Evolutionary conservation across 1,140 invertebrate species (phyloP).

Genomic region (Drosophila lowei): DNA sequence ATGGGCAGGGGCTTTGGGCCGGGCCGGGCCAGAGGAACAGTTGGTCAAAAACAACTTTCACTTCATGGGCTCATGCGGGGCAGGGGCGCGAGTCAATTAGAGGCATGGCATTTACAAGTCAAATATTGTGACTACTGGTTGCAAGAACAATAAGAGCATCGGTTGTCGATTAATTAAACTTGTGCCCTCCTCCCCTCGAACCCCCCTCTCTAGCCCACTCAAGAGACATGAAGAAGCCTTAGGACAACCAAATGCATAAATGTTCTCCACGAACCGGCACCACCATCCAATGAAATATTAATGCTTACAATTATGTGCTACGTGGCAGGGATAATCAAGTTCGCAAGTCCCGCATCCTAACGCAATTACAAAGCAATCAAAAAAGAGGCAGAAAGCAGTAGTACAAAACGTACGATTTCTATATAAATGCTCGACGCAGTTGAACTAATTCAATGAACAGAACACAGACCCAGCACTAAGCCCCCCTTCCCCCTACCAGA

Average conservation of each 20-base stretch:
- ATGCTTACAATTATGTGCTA: constrained; percentile 76
- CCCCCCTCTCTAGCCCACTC: too few species aligned
- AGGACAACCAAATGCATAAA: constrained; percentile 55
- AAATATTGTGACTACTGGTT: constrained; percentile 68
- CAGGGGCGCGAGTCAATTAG: constrained; percentile 59
- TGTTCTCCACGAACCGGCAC: constrained; percentile 21
- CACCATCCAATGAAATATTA: constrained; percentile 78
- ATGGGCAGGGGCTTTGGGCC: constrained; percentile 29
- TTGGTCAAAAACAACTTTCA: constrained; percentile 68
- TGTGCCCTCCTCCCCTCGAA: constrained; percentile 14
- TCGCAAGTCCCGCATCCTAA: constrained; percentile 43
- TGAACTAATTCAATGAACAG: constrained; percentile 52
- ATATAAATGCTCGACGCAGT: constrained; percentile 47
- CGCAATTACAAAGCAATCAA: constrained; percentile 76
- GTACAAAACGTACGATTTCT: constrained; percentile 9
- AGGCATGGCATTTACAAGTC: constrained; percentile 72
- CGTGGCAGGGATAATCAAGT: constrained; percentile 56
- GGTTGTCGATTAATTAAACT: constrained; percentile 74
- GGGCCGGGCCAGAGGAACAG: constrained; percentile 36
- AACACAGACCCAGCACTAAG: constrained; percentile 26
- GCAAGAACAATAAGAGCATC: constrained; percentile 68
- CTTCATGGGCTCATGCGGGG: constrained; percentile 13
- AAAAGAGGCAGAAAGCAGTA: constrained; percentile 35
- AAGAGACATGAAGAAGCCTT: too few species aligned
- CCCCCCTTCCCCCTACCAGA: too few species aligned